A percentile compares a stretch with the other conserved stretches of the same genome.
These are phyloP conservation scores for Corythornis vintsioides DNA, from an alignment of 2,113 vertebrate genomes.

Conservation along the genomic window DNA sequence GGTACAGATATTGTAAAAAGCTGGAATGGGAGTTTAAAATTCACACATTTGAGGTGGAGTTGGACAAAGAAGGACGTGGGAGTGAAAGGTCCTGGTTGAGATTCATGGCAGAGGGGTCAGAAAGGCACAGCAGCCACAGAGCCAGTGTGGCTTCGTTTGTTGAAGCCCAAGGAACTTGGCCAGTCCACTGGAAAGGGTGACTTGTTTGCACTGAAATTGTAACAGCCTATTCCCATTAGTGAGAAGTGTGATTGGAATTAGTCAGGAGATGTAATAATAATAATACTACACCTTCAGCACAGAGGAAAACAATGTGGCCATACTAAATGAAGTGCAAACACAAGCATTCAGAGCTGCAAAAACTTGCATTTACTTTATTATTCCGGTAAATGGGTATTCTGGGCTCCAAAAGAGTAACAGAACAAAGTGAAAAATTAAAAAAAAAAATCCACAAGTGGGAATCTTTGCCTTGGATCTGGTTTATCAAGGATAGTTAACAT, in stretches of 20 bases:
- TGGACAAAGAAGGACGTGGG: neutral
- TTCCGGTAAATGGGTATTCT: neutral
- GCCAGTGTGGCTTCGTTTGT: rapidly evolving
- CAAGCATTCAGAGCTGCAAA: neutral
- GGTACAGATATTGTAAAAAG: neutral
- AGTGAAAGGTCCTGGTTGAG: neutral
- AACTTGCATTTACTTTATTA: neutral
- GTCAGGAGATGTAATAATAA: neutral
- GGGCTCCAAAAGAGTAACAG: neutral
- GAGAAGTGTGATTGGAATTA: neutral
- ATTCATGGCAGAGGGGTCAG: neutral
- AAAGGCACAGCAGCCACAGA: neutral
- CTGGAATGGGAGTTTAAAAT: neutral
- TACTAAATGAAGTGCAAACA: neutral
- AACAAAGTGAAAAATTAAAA: neutral
- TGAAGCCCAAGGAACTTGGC: neutral
- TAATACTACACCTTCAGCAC: neutral
- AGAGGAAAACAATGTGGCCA: neutral
- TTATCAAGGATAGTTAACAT: neutral
- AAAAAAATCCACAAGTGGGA: neutral
- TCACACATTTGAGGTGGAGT: rapidly evolving
- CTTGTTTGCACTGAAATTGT: neutral
- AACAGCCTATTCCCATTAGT: neutral
- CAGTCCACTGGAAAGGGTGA: neutral
- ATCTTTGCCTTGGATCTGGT: neutral